Conservation (phyloP, 2,888 invertebrate species). For the Catocala fraxini region DNA sequence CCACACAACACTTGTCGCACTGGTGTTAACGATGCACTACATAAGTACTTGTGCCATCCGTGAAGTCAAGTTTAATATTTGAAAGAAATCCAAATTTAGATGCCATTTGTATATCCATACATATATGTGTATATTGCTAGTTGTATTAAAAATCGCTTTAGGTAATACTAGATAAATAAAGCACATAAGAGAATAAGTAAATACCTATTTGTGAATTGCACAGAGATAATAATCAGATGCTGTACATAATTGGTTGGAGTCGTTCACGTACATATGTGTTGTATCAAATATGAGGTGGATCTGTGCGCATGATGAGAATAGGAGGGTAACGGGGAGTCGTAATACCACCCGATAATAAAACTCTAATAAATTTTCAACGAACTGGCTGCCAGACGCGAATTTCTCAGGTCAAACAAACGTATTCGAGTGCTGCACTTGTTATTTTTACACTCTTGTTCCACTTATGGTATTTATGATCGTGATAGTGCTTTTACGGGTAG, state of each 20-base stretch:
- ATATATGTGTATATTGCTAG: too few relatives aligned
- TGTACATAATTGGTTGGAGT: slow-evolving; percentile 24
- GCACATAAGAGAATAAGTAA: slow-evolving; percentile 37
- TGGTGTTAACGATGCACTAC: too few relatives aligned
- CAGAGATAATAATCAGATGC: slow-evolving; percentile 37
- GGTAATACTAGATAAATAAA: slow-evolving; percentile 23
- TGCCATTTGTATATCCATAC: too few relatives aligned
- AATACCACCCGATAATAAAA: slow-evolving; percentile 27
- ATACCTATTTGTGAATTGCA: slow-evolving; percentile 30
- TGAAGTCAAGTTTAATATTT: too few relatives aligned
- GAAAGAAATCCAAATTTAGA: too few relatives aligned
- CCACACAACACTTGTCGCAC: too few relatives aligned
- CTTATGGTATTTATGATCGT: slow-evolving; percentile 14
- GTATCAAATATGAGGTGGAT: slow-evolving; percentile 25
- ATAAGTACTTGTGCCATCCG: too few relatives aligned
- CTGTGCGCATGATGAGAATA: slow-evolving; percentile 26
- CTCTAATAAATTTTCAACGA: slow-evolving; percentile 36
- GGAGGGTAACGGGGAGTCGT: slow-evolving; percentile 10
- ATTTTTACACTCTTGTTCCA: slow-evolving; percentile 34
- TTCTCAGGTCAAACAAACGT: slow-evolving; percentile 10
- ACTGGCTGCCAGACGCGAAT: slow-evolving; percentile 7
- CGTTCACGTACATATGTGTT: slow-evolving; percentile 8
- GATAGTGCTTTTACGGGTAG: slow-evolving; percentile 8
- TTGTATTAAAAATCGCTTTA: too few relatives aligned
- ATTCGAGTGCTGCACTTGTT: slow-evolving; percentile 17